These are phyloP conservation scores for Scaptomyza polygonia DNA, from an alignment of 2,888 invertebrate genomes.

Conservation along the genomic window DNA sequence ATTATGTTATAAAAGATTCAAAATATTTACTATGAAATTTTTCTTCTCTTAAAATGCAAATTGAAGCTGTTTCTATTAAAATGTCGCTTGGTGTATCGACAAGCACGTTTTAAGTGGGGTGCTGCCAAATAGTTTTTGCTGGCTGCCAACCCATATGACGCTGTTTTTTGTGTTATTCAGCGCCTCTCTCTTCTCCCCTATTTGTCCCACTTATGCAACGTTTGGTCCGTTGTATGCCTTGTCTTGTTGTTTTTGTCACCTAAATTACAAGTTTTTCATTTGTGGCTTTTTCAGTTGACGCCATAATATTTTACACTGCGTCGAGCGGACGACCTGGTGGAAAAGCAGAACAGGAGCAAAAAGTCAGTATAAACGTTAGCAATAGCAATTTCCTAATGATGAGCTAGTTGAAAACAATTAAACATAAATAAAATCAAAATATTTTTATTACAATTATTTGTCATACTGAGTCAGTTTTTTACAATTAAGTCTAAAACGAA, in stretches of 20 bases:
- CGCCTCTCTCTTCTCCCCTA: slow-evolving; percentile 3
- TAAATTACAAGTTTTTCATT: slow-evolving; percentile 77
- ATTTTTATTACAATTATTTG: no score
- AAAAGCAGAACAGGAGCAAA: slow-evolving; percentile 28
- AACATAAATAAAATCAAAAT: no score
- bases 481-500: no score
- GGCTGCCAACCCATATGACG: slow-evolving; percentile 59
- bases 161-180: slow-evolving; percentile 63
- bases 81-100: slow-evolving; percentile 8
- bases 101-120: slow-evolving; percentile 26
- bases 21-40: no score
- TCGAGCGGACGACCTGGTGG: slow-evolving; percentile 30
- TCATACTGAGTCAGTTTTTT: no score
- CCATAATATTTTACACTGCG: slow-evolving; percentile 59
- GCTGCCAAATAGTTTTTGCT: slow-evolving; percentile 55
- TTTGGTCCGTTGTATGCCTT: slow-evolving; percentile 33
- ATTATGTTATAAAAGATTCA: no score
- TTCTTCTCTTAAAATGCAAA: no score
- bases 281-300: slow-evolving; percentile 62
- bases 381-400: slow-evolving; percentile 40
- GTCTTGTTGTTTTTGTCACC: slow-evolving; percentile 71
- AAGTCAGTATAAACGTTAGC: slow-evolving; percentile 30
- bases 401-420: not conserved
- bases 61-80: not conserved
- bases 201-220: slow-evolving; percentile 8